Evolutionary conservation across 2,888 invertebrate species (phyloP).

Genomic region (Zygothrica quintamaculata): DNA sequence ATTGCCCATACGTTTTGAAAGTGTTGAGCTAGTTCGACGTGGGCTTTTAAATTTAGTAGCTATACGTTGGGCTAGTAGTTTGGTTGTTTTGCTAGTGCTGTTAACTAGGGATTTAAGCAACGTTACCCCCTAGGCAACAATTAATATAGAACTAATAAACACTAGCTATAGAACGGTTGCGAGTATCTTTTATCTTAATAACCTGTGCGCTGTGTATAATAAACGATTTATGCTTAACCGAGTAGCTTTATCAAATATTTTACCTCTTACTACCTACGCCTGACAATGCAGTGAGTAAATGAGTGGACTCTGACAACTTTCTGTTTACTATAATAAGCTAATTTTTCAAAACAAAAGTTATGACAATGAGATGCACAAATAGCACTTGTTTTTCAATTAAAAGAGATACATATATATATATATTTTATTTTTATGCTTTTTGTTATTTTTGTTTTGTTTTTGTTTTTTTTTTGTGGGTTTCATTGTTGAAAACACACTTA

Average conservation of each 20-base stretch:
- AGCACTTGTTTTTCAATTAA: too few species aligned
- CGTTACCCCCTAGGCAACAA: not conserved
- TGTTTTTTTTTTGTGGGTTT: not conserved
- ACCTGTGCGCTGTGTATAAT: constrained; percentile 38
- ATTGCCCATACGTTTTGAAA: constrained; percentile 20
- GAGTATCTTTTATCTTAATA: constrained; percentile 51
- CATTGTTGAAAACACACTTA: constrained; percentile 13
- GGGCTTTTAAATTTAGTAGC: constrained; percentile 59
- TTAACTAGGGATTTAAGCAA: not conserved
- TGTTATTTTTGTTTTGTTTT: not conserved
- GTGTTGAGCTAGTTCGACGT: constrained; percentile 48
- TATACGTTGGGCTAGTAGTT: constrained; percentile 37
- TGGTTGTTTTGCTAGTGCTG: constrained; percentile 37
- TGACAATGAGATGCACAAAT: too few species aligned
- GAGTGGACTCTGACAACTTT: constrained; percentile 3
- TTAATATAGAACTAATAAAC: not conserved
- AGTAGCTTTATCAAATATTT: constrained; percentile 56
- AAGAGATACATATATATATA: too few species aligned
- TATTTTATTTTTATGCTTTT: too few species aligned
- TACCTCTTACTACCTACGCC: constrained; percentile 31
- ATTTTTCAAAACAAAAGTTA: too few species aligned
- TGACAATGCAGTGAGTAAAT: constrained; percentile 66
- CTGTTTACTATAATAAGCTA: too few species aligned
- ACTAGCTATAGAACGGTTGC: constrained; percentile 9
- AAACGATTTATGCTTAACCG: constrained; percentile 61